These are phyloP conservation scores for Matsumyia berberina DNA, from an alignment of 2,888 invertebrate species.

Conservation along the genomic window DNA sequence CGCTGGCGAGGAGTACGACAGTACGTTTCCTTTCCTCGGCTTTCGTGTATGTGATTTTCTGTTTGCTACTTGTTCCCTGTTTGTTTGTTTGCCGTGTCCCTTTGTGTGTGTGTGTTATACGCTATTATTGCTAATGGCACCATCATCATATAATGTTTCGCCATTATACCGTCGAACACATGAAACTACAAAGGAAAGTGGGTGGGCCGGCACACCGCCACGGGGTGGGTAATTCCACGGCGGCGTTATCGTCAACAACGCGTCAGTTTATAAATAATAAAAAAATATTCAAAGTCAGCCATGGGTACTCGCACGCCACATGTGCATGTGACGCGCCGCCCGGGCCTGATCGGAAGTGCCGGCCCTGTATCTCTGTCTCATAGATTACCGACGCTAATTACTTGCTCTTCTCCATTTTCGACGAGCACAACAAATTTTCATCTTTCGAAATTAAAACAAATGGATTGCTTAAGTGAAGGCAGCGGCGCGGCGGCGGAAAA, in stretches of 20 bases:
- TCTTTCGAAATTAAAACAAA: slow-evolving; percentile 55
- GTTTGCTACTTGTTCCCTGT: slow-evolving; percentile 20
- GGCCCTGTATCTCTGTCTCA: not conserved
- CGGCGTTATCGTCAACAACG: slow-evolving; percentile 10
- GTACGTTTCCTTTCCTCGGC: not conserved
- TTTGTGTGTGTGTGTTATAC: slow-evolving; percentile 25
- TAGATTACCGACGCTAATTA: slow-evolving; percentile 26
- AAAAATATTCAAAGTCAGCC: not conserved
- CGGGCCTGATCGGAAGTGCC: not conserved
- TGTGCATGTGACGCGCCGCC: not conserved
- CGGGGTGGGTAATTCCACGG: slow-evolving; percentile 1
- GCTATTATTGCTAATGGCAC: slow-evolving; percentile 62
- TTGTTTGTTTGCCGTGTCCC: slow-evolving; percentile 19
- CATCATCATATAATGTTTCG: slow-evolving; percentile 58
- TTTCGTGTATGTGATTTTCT: slow-evolving; percentile 12
- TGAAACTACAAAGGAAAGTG: slow-evolving; percentile 28
- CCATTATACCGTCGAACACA: slow-evolving; percentile 29
- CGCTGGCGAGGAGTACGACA: too few relatives aligned
- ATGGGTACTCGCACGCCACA: not conserved
- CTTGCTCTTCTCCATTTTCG: slow-evolving; percentile 12
- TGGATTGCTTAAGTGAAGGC: slow-evolving; percentile 48
- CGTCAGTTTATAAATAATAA: slow-evolving; percentile 38
- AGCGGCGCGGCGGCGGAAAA: too few relatives aligned
- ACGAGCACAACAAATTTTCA: slow-evolving; percentile 4
- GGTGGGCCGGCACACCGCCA: not conserved